Conservation (phyloP, 2,797 vertebrate genomes). For the Nyctibius grandis region DNA sequence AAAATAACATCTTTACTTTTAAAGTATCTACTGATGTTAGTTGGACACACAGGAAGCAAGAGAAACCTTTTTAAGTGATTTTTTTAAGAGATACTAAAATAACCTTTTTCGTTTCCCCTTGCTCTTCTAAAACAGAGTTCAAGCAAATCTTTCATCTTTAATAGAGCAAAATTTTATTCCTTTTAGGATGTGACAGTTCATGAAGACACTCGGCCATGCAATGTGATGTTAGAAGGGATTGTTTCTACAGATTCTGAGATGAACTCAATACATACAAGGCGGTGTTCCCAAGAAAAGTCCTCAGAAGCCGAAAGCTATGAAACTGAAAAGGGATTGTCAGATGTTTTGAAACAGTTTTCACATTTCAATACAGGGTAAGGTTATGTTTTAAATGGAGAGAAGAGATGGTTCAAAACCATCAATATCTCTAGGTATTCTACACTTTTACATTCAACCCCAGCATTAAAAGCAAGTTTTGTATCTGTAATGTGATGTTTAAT, state of each 20-base stretch:
- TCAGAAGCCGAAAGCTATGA: neutral
- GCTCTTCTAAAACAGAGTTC: neutral
- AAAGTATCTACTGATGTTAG: neutral
- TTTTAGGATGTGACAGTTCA: constrained; percentile 31
- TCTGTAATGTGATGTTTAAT: neutral
- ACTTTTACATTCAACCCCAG: neutral
- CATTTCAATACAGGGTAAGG: constrained; percentile 52
- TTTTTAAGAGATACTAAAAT: neutral
- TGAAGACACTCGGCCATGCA: neutral
- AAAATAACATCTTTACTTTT: neutral
- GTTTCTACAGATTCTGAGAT: neutral
- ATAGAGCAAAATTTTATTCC: neutral
- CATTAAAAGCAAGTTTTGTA: neutral
- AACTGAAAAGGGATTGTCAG: neutral
- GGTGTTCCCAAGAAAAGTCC: neutral
- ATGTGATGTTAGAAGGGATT: neutral
- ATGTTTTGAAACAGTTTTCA: neutral
- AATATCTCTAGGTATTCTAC: neutral
- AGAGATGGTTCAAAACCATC: neutral
- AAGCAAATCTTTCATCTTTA: neutral
- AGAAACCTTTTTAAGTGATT: neutral
- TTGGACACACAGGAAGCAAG: neutral
- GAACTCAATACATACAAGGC: neutral
- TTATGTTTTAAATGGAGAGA: neutral
- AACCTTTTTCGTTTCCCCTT: neutral